Evolutionary conservation across 2,797 vertebrate genomes (phyloP).

Genomic region (Oophaga sylvatica): DNA sequence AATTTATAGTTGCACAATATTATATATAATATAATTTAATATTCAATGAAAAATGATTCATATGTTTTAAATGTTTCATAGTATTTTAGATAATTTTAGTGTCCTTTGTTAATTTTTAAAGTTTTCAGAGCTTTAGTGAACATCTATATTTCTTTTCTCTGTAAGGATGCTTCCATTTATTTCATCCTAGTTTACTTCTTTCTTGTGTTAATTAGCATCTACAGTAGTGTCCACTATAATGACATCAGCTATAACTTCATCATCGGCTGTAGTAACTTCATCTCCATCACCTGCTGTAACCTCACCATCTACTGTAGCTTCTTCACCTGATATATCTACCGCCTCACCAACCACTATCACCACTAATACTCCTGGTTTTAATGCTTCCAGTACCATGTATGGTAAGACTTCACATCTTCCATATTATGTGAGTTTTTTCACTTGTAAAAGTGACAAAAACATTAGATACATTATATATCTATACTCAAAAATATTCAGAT

Average conservation of each 20-base stretch:
- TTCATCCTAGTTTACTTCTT: neutral
- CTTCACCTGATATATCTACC: neutral
- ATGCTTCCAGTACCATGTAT: constrained; percentile 41
- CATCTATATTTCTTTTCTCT: neutral
- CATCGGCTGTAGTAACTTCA: constrained; percentile 12
- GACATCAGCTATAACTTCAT: neutral
- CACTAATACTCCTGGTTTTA: constrained; percentile 43
- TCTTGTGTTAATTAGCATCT: constrained; percentile 20
- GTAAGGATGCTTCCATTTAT: neutral
- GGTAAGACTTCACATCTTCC: constrained; percentile 56
- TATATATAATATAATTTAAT: too few species aligned
- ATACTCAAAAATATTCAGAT: constrained; percentile 6
- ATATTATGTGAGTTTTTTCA: constrained; percentile 30
- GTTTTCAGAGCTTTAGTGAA: neutral
- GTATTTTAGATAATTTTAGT: neutral
- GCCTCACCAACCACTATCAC: constrained; percentile 25
- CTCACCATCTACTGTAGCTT: constrained; percentile 1
- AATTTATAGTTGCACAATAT: too few species aligned
- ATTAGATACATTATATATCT: neutral
- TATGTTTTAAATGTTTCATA: neutral
- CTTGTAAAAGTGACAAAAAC: neutral
- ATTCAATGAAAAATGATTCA: too few species aligned
- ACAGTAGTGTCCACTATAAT: constrained; percentile 9
- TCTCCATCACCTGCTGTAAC: constrained; percentile 5
- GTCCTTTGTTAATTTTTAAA: neutral